Base-by-base conservation (phyloP, 2,797 vertebrate species). In the Acrocephalus scirpaceus region DNA sequence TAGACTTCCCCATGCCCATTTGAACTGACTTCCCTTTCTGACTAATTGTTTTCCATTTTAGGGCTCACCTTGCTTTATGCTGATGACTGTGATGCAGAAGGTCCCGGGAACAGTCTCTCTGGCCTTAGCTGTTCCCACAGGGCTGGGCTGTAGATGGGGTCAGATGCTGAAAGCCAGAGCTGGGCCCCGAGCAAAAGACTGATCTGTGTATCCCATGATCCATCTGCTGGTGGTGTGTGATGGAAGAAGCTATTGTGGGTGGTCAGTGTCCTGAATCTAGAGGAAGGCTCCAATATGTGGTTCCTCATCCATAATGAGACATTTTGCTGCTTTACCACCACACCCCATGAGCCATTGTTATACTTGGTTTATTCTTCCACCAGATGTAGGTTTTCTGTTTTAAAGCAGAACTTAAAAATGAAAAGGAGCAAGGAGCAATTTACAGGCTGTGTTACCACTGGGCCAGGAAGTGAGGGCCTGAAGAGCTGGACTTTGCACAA, bases 331-430 rank as follows among this genome's bases (percentile, higher is more conserved):
- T 80, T 91, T 88, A 80, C 53, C 50, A 64, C 78, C 91, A 70
- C 73, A 48, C 38, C 50, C 62, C 51, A 16, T 6, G 45, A 91
- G 34, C 94, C 65, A 65, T 88, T 95, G 86, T 91, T 80, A 19
- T 53, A 36, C 65, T 83, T 92, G 95, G 86, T 81, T 65, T 93
- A 66, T 76, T 94, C 79, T 94, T 83, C 72, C 76, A 85, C 82
- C 92, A 95, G 84, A 95, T 94, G 88, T 86, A 78, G 36, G 20
- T 80, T 86, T 93, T 88, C 64, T 65, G 48, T 51, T 95, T 93
- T 64, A 89, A 92, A 92, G 38, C 44, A 85, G 79, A 77, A 54
- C 26, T 89, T 84, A 64, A 76, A 93, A 93, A 89, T 76, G 15
- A 95, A 93, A 97, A 72, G 64, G 50, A 84, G 75, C 36, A 1